These are phyloP conservation scores for Pelochelys cantorii DNA, from an alignment of 2,797 vertebrate genomes.

Conservation along the genomic window DNA sequence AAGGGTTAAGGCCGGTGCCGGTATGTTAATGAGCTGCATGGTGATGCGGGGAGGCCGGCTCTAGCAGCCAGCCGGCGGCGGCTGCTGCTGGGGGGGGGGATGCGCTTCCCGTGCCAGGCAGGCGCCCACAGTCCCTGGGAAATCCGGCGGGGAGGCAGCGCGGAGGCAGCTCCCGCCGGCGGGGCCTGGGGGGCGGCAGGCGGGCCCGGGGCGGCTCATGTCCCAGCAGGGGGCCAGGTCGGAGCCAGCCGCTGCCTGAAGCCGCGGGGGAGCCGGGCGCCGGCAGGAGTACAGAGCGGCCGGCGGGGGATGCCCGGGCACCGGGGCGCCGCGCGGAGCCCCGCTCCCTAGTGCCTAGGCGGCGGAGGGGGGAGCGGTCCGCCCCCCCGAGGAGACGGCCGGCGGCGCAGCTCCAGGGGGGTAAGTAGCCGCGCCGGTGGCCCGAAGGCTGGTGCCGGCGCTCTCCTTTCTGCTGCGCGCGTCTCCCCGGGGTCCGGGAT, in stretches of 20 bases:
- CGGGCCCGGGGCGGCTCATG: slow-evolving; percentile 53
- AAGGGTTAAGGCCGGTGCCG: slow-evolving; percentile 74
- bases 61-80: slow-evolving; percentile 16
- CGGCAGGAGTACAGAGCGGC: background rate
- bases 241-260: no score
- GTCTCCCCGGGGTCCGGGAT: no score
- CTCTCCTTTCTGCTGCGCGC: background rate
- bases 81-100: slow-evolving; percentile 45
- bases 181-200: background rate
- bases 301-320: background rate
- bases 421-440: background rate
- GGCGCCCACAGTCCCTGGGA: slow-evolving; percentile 45
- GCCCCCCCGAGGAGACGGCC: background rate
- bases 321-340: background rate
- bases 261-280: no score
- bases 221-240: background rate
- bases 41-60: slow-evolving; percentile 75
- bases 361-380: background rate
- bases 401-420: background rate
- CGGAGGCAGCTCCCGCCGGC: background rate
- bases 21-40: slow-evolving; percentile 78
- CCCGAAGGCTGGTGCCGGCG: background rate
- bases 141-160: background rate
- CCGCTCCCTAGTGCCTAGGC: background rate
- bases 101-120: slow-evolving; percentile 43